phyloP scores from a whole-genome alignment of 92 coral and sea anemone species.

The Zoanthus sociatus region DNA sequence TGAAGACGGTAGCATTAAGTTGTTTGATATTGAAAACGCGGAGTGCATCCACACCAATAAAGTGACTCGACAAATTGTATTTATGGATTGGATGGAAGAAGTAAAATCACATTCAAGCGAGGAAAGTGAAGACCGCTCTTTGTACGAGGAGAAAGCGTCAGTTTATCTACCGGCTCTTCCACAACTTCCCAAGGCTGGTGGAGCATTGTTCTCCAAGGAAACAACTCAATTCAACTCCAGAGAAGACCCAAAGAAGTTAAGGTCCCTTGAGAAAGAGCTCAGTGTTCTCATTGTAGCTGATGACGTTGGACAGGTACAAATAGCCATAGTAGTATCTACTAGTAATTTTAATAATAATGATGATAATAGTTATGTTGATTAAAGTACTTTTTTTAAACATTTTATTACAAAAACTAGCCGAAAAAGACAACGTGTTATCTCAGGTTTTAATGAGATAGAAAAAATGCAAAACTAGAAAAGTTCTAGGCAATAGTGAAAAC shows the following conservation, averaged over 20 bases:
- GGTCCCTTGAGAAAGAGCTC: slow-evolving; percentile 76
- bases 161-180: slow-evolving; percentile 84
- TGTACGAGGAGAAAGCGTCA: slow-evolving; percentile 81
- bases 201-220: slow-evolving; percentile 84
- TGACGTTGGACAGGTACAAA: slow-evolving; percentile 61
- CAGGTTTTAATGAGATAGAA: too few species aligned
- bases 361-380: too few species aligned
- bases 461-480: too few species aligned
- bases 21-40: slow-evolving; percentile 90
- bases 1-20: slow-evolving; percentile 75
- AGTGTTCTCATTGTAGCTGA: slow-evolving; percentile 88
- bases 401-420: too few species aligned
- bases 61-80: slow-evolving; percentile 68
- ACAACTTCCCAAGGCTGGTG: slow-evolving; percentile 86
- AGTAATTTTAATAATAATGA: too few species aligned
- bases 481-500: too few species aligned
- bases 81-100: slow-evolving; percentile 86
- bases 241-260: slow-evolving; percentile 89
- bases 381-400: too few species aligned
- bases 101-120: slow-evolving; percentile 46
- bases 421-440: too few species aligned
- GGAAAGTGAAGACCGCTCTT: slow-evolving; percentile 45
- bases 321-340: too few species aligned
- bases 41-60: slow-evolving; percentile 85
- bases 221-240: slow-evolving; percentile 65